Base-by-base conservation (phyloP, 2,113 vertebrate genomes). In the Morone chrysops region DNA sequence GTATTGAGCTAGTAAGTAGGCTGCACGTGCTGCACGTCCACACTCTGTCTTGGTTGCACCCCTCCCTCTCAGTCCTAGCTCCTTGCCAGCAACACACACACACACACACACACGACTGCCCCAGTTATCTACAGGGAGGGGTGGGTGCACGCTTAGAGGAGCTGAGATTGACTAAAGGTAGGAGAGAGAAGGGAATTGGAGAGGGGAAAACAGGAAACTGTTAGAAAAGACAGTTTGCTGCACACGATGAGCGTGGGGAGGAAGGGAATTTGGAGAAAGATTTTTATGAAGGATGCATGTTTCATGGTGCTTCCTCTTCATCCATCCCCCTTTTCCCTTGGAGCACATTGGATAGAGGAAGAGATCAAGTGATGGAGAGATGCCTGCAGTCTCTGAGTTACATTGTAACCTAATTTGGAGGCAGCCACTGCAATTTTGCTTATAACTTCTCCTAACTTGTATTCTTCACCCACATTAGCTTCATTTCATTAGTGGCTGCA, bases 1-100 rank as follows among this genome's bases (percentile, higher is more conserved):
- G 10, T 77, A 59, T 7, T 53, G 74, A 90, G 77, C 79, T 76
- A 31, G 31, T 31, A 86, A 81, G 60, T 62, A 65, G 78, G 88
- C 92, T 66, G 93, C 91, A 72, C 89, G 80, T 87, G 88, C 50
- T 82, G 90, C 89, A 69, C 61, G 91, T 96, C 92, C 92, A 93
- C 92, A 72, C 79, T 90, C 89, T 36, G 78, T 81, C 72, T 70
- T 70, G 41, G 73, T 72, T 69, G 60, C 48, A 86, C 87, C 80
- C 91, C 89, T 90, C 91, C 91, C 90, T 92, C 91, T 83, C 77
- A 85, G 87, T 59, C 47, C 82, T 95, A 95, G 94, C 93, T 53
- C 75, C 38, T 20, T 82, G 94, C 94, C 96, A 92, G 5, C 91
- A 84, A 62, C 71, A 57, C 54, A 50, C 31, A 16, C 16, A 4